A percentile compares a stretch with the other conserved stretches of the same genome.
Conservation (phyloP, 1,140 invertebrate genomes). For the Heliconius hewitsoni region DNA sequence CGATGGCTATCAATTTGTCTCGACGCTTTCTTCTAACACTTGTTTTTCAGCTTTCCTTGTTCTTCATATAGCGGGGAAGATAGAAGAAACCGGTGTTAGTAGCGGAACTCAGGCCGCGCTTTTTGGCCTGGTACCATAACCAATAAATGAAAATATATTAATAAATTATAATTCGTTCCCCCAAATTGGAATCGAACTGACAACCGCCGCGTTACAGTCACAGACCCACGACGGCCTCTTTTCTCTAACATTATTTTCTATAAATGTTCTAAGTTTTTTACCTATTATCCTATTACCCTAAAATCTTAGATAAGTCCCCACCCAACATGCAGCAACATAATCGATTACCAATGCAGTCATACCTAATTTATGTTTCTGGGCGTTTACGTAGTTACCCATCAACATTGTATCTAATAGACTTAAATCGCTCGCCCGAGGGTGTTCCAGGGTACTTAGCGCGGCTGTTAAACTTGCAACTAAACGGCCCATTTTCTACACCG, state of each 20-base stretch:
- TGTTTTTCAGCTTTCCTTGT: conserved; percentile 24
- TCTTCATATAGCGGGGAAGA: no score
- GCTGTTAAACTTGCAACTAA: conserved; percentile 46
- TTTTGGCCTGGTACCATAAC: no score
- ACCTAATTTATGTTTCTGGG: conserved; percentile 28
- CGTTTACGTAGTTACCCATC: conserved; percentile 50
- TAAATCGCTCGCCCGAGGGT: conserved; percentile 49
- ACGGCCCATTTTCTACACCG: conserved; percentile 48
- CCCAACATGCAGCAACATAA: conserved; percentile 1
- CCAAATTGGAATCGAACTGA: no score
- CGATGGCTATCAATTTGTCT: conserved; percentile 71
- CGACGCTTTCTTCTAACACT: conserved; percentile 41
- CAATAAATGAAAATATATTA: no score
- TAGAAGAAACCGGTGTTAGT: no score
- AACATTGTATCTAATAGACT: conserved; percentile 54
- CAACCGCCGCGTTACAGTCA: no score
- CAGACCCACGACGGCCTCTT: no score
- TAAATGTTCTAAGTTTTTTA: no score
- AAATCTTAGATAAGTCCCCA: background rate
- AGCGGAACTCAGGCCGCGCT: no score
- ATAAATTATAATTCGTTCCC: no score
- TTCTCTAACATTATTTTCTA: no score
- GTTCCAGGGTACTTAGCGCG: conserved; percentile 41
- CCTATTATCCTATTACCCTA: no score
- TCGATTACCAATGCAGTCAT: conserved; percentile 27